A percentile compares a stretch with the other conserved stretches of the same genome.
These are phyloP conservation scores for Nipponia nippon DNA, from an alignment of 2,113 vertebrate genomes.

Conservation along the genomic window DNA sequence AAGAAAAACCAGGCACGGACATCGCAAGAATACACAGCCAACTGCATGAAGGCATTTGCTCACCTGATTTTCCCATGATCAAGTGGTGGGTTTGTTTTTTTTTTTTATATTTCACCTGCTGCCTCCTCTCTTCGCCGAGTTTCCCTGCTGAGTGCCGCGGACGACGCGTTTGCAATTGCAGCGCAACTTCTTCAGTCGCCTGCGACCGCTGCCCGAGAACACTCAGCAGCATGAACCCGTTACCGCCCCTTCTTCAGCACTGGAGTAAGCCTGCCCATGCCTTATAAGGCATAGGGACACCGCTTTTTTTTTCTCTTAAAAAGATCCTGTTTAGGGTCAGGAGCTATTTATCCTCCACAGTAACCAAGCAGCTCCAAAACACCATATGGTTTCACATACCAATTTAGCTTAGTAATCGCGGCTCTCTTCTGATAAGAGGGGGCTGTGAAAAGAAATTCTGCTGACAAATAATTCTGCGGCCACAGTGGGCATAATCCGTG, in stretches of 20 bases:
- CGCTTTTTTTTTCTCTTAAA: not conserved
- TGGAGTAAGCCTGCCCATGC: slow-evolving; percentile 41
- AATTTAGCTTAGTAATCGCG: slow-evolving; percentile 4
- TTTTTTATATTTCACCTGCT: not conserved
- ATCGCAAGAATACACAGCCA: not conserved
- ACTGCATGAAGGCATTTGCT: not conserved
- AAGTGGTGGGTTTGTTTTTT: not conserved
- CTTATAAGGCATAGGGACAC: slow-evolving; percentile 64
- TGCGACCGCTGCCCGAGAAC: not conserved
- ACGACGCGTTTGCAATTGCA: not conserved
- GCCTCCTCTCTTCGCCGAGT: not conserved
- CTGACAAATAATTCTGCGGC: slow-evolving; percentile 4
- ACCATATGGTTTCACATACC: slow-evolving; percentile 30
- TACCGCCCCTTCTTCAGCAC: slow-evolving; percentile 35
- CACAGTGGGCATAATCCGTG: not conserved
- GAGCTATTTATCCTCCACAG: slow-evolving; percentile 40
- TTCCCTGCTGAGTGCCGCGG: not conserved
- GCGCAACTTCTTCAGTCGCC: not conserved
- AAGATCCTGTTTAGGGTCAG: slow-evolving; percentile 46
- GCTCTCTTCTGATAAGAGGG: not conserved
- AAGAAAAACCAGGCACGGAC: not conserved
- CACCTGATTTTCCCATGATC: slow-evolving; percentile 70
- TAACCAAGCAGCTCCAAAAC: slow-evolving; percentile 49
- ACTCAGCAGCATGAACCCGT: not conserved
- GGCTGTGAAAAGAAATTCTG: slow-evolving; percentile 11